Evolutionary conservation across 2,797 vertebrate species (phyloP), one percentile per base, ranked within the genome.

Genomic region (Cephalopachus bancanus): DNA sequence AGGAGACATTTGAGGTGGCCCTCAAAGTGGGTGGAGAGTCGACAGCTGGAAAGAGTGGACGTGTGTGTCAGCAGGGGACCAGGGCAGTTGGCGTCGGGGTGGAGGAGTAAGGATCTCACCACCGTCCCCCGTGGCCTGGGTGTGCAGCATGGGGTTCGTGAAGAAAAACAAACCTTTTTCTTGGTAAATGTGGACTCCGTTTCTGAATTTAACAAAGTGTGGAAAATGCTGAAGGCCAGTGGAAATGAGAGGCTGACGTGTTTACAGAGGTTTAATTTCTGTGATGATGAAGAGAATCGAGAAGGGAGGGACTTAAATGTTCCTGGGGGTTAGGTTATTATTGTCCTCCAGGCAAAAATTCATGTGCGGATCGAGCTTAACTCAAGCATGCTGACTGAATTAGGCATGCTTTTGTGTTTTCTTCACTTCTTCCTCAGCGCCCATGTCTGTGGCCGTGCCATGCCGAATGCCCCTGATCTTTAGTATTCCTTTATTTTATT

Each of bases 231-330:
- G 49, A 83, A 94, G 59, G 10, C 37, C 75, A 60, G 44, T 92
- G 60, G 69, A 91, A 89, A 92, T 75, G 33, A 93, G n/a, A 95
- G 59, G 64, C 60, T 80, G 26, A 51, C 26, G 6, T 83, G 15
- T 93, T 79, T 78, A 69, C 28, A 67, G 67, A 92, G 51, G 83
- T 57, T 90, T 92, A 59, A 75, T 71, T 95, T 90, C 51, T 83
- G 67, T 5, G 86, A 87, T 44, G 8, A 28, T 79, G 64, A 57
- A 59, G 8, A 72, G 59, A 93, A 72, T 78, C 30, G 72, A 88
- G 75, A 83, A 87, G 20, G 33, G 60, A 84, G 87, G 60, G 51
- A 65, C 5, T 92, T 64, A 33, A 20, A 57, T 72, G 44, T 28
- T 14, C 16, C 24, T 76, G 85, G 49, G 64, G 51, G 24, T 87